These are phyloP conservation scores for Chelonoidis abingdonii DNA, from an alignment of 2,113 vertebrate species.

Conservation along the genomic window DNA sequence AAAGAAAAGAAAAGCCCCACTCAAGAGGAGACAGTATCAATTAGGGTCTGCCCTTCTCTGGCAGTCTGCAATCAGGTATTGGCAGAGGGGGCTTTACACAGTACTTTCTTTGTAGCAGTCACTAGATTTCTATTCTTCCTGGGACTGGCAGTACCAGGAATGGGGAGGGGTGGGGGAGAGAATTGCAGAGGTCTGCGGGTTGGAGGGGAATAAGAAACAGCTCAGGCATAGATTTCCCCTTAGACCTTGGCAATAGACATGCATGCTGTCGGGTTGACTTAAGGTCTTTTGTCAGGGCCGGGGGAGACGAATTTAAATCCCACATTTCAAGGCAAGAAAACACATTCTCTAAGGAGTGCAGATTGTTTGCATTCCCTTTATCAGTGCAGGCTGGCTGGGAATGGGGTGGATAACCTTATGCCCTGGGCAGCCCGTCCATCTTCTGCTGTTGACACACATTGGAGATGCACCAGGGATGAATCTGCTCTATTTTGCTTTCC, in stretches of 20 bases:
- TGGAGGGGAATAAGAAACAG: not conserved
- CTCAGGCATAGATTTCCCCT: not conserved
- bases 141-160: not conserved
- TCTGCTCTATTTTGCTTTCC: not conserved
- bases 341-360: not conserved
- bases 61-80: not conserved
- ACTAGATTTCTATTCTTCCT: not conserved
- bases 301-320: not conserved
- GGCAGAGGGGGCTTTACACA: conserved; percentile 21
- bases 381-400: not conserved
- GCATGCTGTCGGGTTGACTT: not conserved
- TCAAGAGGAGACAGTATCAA: not conserved
- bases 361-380: not conserved
- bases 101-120: conserved; percentile 46
- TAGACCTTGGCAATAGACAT: not conserved
- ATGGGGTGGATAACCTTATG: not conserved
- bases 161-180: not conserved
- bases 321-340: not conserved
- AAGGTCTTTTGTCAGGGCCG: not conserved
- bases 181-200: not conserved
- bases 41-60: not conserved
- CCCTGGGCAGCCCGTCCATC: not conserved
- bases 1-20: not conserved
- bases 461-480: not conserved
- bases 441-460: not conserved